Evolutionary conservation across 2,113 vertebrate species (phyloP), one percentile per base, ranked within the genome.

Genomic region (Lathamus discolor): DNA sequence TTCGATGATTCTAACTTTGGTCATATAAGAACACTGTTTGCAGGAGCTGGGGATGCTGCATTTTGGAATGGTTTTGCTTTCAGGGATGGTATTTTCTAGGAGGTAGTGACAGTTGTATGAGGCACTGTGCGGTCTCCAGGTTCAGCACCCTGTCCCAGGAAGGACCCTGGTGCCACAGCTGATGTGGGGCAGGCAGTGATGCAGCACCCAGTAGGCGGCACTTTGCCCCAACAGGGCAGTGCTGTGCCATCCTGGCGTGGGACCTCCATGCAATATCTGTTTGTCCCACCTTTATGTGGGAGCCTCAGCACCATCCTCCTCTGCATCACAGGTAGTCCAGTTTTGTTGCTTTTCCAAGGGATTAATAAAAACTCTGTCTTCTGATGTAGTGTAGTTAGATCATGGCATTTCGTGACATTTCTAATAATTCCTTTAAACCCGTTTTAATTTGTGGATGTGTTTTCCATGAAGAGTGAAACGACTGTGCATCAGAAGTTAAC

Each of bases 251-350:
- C 17, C 35, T 31, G 52, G 17, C 1, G 0, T 61, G 59, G 27
- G 23, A 20, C 18, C 17, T 55, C 27, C 7, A 2, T 2, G 4
- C 0, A 10, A 19, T 57, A 46, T 19, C 23, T 3, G 0, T 49
- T 69, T 79, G 62, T 11, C n/a, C 25, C 1, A 1, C 1, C 0
- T 9, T 57, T 4, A 0, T 43, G 22, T 52, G 10, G 17, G n/a
- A 75, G 13, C 24, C 37, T 90, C 41, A 43, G 70, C 35, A 28
- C 24, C 8, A 46, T 41, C 35, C 4, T 83, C 13, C 44, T 52
- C 61, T 70, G 44, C 37, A 10, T 90, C 18, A 55, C 20, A 76
- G 52, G 20, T 64, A 44, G 27, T 75, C 14, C 31, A 63, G 1
- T 52, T 49, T 9, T 78, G 43, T 37, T 44, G 35, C 3, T 69